A percentile compares a stretch with the other conserved stretches of the same genome.
These are phyloP conservation scores for Hyla sarda DNA, from an alignment of 2,113 vertebrate genomes.

Conservation along the genomic window DNA sequence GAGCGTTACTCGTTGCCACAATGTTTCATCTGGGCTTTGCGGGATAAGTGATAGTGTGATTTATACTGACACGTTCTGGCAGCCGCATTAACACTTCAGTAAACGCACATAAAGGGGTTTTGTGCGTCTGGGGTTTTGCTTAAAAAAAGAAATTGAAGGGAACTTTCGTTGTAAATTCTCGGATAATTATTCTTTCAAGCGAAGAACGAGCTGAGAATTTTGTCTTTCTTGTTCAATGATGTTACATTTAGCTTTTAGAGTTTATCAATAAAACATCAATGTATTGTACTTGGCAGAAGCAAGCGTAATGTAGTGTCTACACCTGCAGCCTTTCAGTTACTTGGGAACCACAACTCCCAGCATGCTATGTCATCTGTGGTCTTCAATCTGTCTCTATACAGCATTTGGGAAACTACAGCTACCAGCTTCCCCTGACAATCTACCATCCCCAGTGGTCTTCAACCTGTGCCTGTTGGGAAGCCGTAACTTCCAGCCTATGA, in stretches of 20 bases:
- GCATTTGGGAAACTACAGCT: too few relatives aligned
- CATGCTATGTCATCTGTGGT: not conserved
- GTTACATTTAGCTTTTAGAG: not conserved
- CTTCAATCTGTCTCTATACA: too few relatives aligned
- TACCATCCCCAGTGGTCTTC: too few relatives aligned
- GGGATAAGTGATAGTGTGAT: slow-evolving; percentile 40
- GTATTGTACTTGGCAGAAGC: not conserved
- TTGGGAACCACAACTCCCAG: not conserved
- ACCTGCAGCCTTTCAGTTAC: not conserved
- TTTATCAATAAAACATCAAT: not conserved
- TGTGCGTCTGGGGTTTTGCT: not conserved
- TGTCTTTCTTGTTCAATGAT: not conserved
- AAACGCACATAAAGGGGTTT: slow-evolving; percentile 10
- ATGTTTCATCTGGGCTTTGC: slow-evolving; percentile 38
- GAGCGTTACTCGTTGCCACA: slow-evolving; percentile 30
- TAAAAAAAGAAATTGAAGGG: not conserved
- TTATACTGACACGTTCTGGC: slow-evolving; percentile 24
- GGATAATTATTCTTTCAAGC: not conserved
- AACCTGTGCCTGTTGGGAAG: too few relatives aligned
- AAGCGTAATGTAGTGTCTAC: not conserved
- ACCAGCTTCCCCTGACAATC: too few relatives aligned
- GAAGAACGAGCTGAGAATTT: not conserved
- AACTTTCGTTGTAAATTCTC: not conserved
- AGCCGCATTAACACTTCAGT: slow-evolving; percentile 40
- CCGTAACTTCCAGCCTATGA: too few relatives aligned